Evolutionary conservation across 2,888 invertebrate species (phyloP).

Genomic region (Cabera pusaria): DNA sequence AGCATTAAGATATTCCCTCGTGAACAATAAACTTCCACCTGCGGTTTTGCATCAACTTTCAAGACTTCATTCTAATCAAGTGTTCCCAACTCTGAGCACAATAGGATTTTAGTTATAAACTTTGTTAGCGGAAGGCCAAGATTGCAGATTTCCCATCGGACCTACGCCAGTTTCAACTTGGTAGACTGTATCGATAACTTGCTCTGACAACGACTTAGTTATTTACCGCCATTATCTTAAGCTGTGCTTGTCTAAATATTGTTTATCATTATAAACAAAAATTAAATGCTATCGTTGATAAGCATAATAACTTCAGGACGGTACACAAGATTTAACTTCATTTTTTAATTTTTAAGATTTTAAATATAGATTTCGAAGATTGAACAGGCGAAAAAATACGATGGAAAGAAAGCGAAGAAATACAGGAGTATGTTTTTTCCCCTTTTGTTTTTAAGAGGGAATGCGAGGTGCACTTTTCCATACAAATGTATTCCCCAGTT

Average conservation of each 20-base stretch:
- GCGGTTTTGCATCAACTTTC: slow-evolving; percentile 41
- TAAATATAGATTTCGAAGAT: too few species aligned
- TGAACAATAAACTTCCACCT: slow-evolving; percentile 19
- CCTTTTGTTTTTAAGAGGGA: too few species aligned
- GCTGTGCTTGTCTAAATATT: slow-evolving; percentile 5
- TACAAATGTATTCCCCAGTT: too few species aligned
- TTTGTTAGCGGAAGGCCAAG: slow-evolving; percentile 79
- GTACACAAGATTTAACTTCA: too few species aligned
- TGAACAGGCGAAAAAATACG: too few species aligned
- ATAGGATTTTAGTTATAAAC: slow-evolving; percentile 81
- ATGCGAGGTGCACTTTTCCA: too few species aligned
- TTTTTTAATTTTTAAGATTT: too few species aligned
- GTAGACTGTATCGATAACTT: slow-evolving; percentile 76
- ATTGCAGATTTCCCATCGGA: slow-evolving; percentile 79
- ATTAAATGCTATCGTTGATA: too few species aligned
- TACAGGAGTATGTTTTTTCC: too few species aligned
- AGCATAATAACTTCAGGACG: too few species aligned
- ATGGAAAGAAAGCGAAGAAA: too few species aligned
- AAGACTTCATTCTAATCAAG: slow-evolving; percentile 63
- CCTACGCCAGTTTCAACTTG: slow-evolving; percentile 75
- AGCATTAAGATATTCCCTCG: slow-evolving; percentile 12
- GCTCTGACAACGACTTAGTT: slow-evolving; percentile 56
- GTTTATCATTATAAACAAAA: too few species aligned
- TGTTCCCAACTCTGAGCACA: slow-evolving; percentile 67
- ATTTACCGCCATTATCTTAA: slow-evolving; percentile 48